Conservation (phyloP, 1,140 invertebrate genomes). For the Pristionchus pacificus region DNA sequence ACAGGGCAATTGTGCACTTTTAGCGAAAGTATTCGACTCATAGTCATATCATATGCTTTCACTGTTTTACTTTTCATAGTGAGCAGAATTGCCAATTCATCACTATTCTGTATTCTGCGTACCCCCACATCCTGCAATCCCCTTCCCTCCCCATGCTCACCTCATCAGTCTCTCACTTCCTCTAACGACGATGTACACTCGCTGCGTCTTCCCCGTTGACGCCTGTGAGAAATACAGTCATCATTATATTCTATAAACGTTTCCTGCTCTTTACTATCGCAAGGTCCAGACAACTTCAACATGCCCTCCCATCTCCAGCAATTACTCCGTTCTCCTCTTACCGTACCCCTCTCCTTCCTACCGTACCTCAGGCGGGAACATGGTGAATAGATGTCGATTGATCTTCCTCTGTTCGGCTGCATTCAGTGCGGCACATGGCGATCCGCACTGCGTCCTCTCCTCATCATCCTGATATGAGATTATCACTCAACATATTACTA, state of each 20-base stretch:
- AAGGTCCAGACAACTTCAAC: background rate
- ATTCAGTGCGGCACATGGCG: background rate
- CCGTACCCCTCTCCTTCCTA: too few species aligned
- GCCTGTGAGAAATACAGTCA: background rate
- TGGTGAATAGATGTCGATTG: background rate
- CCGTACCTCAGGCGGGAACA: background rate
- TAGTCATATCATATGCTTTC: too few species aligned
- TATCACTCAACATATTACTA: too few species aligned
- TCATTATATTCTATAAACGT: background rate
- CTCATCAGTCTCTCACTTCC: background rate
- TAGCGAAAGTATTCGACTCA: background rate
- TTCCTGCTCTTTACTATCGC: background rate
- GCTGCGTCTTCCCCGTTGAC: background rate
- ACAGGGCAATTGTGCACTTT: background rate
- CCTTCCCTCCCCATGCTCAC: too few species aligned
- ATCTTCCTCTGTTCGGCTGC: background rate
- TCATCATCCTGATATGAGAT: too few species aligned
- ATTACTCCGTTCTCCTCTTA: too few species aligned
- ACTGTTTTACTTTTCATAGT: too few species aligned
- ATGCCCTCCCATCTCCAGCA: too few species aligned
- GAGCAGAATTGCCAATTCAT: too few species aligned
- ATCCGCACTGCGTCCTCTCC: background rate
- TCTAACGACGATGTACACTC: background rate
- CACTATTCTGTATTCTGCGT: too few species aligned
- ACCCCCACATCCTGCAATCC: too few species aligned